Base-by-base conservation (phyloP, 2,113 vertebrate genomes). In the Pygoscelis antarcticus region DNA sequence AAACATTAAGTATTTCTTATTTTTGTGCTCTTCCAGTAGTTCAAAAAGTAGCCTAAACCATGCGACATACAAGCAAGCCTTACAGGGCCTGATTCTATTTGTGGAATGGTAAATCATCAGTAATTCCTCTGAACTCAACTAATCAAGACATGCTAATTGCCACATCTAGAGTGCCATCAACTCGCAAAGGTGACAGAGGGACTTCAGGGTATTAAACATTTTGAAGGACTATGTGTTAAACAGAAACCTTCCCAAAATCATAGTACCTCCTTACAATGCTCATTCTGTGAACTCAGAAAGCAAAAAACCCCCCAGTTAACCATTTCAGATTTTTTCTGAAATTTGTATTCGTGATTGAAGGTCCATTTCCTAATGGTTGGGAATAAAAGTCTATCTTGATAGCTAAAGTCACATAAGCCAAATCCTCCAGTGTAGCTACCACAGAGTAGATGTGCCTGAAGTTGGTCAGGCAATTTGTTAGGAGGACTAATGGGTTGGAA, bases 1-100 rank as follows among this genome's bases (percentile, higher is more conserved):
- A 66, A 87, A 89, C n/a, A 44, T 57, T 32, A 90, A 91, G 27
- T 72, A 88, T 36, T 66, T 80, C 57, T 49, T 85, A 34, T 27
- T 82, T 64, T 86, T 88, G 47, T 90, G 84, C 58, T 93, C 79
- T 96, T 92, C 78, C 84, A 68, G 46, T n/a, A 86, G 61, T 51
- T 95, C 57, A 93, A 87, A 87, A 96, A 70, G 25, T 58, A 94
- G 58, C 79, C 93, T 85, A 76, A 94, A 96, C 83, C 79, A 83
- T 90, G 54, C 62, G 77, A 91, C 66, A 58, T 13, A 83, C 58
- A 91, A 95, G 34, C 44, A 91, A 96, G 69, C 46, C 49, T 94
- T 62, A 47, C 27, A 93, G 46, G 78, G 27, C 61, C 97, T 72
- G 52, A 44, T 72, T 95, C 61, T 94, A 17, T 58, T 68, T 93